Evolutionary conservation across 2,113 vertebrate species (phyloP).

Genomic region (Neolamprologus caudopunctatus): DNA sequence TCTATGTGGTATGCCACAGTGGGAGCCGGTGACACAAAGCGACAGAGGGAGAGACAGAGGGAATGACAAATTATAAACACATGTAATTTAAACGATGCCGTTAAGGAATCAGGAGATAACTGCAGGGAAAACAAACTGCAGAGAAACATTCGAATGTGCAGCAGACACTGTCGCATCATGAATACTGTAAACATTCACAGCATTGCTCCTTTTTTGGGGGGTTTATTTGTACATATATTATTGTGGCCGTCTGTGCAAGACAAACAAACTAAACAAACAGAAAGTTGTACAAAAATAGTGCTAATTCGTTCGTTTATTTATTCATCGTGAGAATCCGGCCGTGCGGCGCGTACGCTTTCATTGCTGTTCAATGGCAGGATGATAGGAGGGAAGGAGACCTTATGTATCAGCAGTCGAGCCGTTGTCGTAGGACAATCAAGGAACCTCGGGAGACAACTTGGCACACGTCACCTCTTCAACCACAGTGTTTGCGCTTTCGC

Average conservation of each 20-base stretch:
- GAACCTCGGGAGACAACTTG: neutral
- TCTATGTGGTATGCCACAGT: constrained; percentile 42
- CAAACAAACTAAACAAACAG: neutral
- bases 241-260: neutral
- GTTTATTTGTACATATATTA: neutral
- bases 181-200: neutral
- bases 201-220: neutral
- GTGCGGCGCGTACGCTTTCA: neutral
- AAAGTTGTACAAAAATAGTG: neutral
- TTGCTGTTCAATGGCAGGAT: neutral
- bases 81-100: constrained; percentile 61
- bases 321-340: neutral
- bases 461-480: constrained; percentile 32
- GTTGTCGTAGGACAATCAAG: neutral
- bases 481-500: constrained; percentile 27
- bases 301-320: neutral
- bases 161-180: neutral
- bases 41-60: constrained; percentile 13
- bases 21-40: constrained; percentile 48
- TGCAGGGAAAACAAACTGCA: constrained; percentile 47
- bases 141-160: constrained; percentile 6
- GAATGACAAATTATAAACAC: constrained; percentile 64
- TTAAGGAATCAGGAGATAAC: constrained; percentile 34
- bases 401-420: neutral
- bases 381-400: neutral